phyloP scores from a whole-genome alignment of 1,140 invertebrate genomes.

The Drosophila pandora region DNA sequence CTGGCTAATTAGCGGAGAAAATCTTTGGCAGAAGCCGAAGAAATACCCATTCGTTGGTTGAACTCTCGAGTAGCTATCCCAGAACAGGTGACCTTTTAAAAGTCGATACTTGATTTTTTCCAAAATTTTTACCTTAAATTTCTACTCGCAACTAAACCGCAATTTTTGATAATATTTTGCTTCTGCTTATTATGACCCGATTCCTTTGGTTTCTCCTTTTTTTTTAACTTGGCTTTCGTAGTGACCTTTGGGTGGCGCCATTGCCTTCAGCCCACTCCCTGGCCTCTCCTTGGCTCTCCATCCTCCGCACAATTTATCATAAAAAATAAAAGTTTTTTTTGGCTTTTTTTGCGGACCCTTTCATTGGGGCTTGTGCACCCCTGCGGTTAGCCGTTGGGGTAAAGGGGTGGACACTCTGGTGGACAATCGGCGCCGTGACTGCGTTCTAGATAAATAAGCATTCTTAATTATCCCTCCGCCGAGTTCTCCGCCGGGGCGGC shows the following conservation, averaged over 20 bases:
- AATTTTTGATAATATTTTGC: constrained; percentile 8
- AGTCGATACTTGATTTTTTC: background rate
- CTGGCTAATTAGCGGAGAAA: constrained; percentile 53
- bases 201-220: constrained; percentile 19
- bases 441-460: constrained; percentile 83
- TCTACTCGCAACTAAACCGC: background rate
- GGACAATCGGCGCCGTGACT: constrained; percentile 74
- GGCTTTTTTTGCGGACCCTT: constrained; percentile 56
- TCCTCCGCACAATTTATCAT: constrained; percentile 54
- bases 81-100: constrained; percentile 40
- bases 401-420: constrained; percentile 4
- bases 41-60: constrained; percentile 28
- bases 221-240: constrained; percentile 17
- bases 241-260: constrained; percentile 66
- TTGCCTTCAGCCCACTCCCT: constrained; percentile 9
- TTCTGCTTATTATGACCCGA: constrained; percentile 30
- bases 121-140: background rate
- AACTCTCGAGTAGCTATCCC: constrained; percentile 20
- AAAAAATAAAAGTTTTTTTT: constrained; percentile 74
- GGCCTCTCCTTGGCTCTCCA: constrained; percentile 8
- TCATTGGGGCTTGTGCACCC: constrained; percentile 28
- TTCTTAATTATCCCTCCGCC: constrained; percentile 81
- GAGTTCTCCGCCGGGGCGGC: constrained; percentile 35
- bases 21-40: constrained; percentile 32
- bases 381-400: constrained; percentile 54